Evolutionary conservation across 2,113 vertebrate species (phyloP), one percentile per base, ranked within the genome.

Genomic region (Xiphophorus hellerii): DNA sequence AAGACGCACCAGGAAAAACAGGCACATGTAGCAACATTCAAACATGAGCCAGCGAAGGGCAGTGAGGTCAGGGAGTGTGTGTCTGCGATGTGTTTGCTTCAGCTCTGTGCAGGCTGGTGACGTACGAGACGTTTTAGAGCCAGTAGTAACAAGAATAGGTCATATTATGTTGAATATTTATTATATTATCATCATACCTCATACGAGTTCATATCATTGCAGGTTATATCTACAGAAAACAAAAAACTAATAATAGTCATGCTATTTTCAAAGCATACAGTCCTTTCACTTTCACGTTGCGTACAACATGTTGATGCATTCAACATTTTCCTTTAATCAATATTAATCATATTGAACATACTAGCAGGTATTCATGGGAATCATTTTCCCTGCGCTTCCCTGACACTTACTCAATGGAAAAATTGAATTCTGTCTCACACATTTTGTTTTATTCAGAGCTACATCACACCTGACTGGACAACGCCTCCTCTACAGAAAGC

Each of bases 401-500:
- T 31, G 51, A 25, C 27, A 20, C 44, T 67, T 69, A 75, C 20
- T 27, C 48, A 74, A 22, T 29, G 0, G 37, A 58, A 71, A 37
- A 79, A 73, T 76, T 78, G 11, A 76, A 82, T 62, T 64, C 30
- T 66, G 66, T 66, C 35, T 33, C n/a, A 69, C 22, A 6, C 28
- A 48, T 62, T 73, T 69, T 68, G 12, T 79, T 69, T 29, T 28
- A 62, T 71, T 60, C 39, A 61, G 22, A n/a, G 42, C 60, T 69
- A 37, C 39, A 63, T 77, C 73, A 73, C 68, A 82, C 80, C 78
- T 77, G 84, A 61, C 65, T 60, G 71, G 65, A 69, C 66, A 75
- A 78, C 67, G 29, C 29, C 54, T 48, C 62, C 58, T 44, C 25
- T 27, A 68, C 71, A 65, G 33, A 76, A 61, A 61, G 66, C 73